Conservation (phyloP, 2,888 invertebrate genomes). For the Orchesella flavescens region DNA sequence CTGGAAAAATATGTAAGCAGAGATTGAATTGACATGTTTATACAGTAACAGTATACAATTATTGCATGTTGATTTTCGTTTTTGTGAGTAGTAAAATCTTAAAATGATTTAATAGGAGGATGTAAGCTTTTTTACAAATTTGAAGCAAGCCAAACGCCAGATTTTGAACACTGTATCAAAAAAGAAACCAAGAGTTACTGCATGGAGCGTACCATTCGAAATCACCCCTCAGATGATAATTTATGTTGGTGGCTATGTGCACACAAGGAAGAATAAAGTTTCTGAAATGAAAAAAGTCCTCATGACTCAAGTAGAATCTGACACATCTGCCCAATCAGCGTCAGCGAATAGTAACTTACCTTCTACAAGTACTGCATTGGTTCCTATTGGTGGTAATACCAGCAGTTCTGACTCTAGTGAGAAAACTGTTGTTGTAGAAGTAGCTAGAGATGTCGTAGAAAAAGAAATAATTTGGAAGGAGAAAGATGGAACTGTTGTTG, state of each 20-base stretch:
- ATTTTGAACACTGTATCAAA: conserved; percentile 61
- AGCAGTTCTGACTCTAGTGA: neutral
- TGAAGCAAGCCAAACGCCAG: conserved; percentile 33
- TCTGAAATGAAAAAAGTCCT: conserved; percentile 44
- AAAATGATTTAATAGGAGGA: conserved; percentile 13
- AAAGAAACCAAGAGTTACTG: conserved; percentile 35
- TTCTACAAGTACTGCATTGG: neutral
- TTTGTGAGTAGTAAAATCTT: too few relatives aligned
- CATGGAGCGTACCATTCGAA: conserved; percentile 65
- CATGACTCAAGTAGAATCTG: conserved; percentile 26
- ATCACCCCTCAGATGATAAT: conserved; percentile 64
- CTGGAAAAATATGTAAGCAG: conserved; percentile 48
- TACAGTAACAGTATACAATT: too few relatives aligned
- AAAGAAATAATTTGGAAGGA: conserved; percentile 56
- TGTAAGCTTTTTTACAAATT: neutral
- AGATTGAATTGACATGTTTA: neutral
- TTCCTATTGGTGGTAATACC: neutral
- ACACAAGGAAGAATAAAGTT: conserved; percentile 62
- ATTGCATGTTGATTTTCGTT: too few relatives aligned
- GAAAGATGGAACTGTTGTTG: conserved; percentile 35
- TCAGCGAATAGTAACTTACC: neutral
- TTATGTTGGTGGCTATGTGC: conserved; percentile 62
- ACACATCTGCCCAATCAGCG: neutral
- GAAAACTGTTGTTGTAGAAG: conserved; percentile 49
- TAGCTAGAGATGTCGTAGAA: conserved; percentile 44